Evolutionary conservation across 1,140 invertebrate species (phyloP).

Genomic region (Drosophila aff.): DNA sequence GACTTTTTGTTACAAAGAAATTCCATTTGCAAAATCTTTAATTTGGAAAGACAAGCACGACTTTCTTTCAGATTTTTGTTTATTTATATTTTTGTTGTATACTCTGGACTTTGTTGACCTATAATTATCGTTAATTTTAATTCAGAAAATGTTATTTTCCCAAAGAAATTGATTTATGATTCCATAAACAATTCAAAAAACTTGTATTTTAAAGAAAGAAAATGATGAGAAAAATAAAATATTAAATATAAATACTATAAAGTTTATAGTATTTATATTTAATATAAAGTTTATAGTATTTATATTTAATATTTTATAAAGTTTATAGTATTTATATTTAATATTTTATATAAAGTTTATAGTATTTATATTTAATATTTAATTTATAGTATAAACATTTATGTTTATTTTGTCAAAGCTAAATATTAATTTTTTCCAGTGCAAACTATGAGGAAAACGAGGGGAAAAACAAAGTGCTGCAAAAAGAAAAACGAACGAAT

Average conservation of each 20-base stretch:
- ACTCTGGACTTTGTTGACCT: not conserved
- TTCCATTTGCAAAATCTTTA: not conserved
- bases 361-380: too few species aligned
- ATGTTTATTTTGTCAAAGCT: not conserved
- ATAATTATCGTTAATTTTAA: not conserved
- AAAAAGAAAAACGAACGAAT: slow-evolving; percentile 36
- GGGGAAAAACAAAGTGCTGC: slow-evolving; percentile 25
- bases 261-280: too few species aligned
- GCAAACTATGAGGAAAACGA: not conserved
- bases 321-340: too few species aligned
- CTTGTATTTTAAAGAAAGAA: not conserved
- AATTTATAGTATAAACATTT: not conserved
- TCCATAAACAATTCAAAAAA: not conserved
- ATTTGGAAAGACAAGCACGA: too few species aligned
- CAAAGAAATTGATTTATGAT: too few species aligned
- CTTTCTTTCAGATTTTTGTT: not conserved
- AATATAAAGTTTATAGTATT: too few species aligned
- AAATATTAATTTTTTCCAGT: not conserved
- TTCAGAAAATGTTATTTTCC: not conserved
- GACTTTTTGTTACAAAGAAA: not conserved
- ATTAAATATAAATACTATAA: not conserved
- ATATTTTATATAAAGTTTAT: too few species aligned
- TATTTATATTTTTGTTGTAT: too few species aligned
- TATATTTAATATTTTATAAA: too few species aligned
- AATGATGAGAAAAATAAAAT: not conserved